A percentile compares a stretch with the other conserved stretches of the same genome.
These are phyloP conservation scores for Ophion ellenae DNA, from an alignment of 2,888 invertebrate genomes.

Conservation along the genomic window DNA sequence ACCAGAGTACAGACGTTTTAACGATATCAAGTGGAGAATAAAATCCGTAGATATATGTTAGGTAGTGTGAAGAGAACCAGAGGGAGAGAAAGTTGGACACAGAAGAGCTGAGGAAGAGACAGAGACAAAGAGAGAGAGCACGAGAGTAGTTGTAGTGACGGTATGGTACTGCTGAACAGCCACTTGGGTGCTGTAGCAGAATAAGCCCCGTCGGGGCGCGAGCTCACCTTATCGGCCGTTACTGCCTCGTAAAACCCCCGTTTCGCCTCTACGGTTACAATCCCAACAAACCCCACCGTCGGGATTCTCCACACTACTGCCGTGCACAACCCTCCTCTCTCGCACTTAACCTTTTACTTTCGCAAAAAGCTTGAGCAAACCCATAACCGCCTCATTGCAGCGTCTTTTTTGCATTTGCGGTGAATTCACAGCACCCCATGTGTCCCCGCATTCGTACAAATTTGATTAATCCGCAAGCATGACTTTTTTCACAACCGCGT, in stretches of 20 bases:
- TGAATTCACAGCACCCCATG: not conserved
- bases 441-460: slow-evolving; percentile 25
- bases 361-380: slow-evolving; percentile 57
- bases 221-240: slow-evolving; percentile 84
- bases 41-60: slow-evolving; percentile 59
- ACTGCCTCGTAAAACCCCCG: slow-evolving; percentile 83
- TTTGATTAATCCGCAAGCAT: slow-evolving; percentile 49
- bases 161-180: slow-evolving; percentile 79
- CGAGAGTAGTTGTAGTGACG: slow-evolving; percentile 69
- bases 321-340: slow-evolving; percentile 48
- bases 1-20: slow-evolving; percentile 72
- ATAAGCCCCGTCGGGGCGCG: slow-evolving; percentile 80
- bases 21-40: slow-evolving; percentile 75
- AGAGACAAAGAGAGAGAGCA: slow-evolving; percentile 65
- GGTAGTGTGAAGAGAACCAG: slow-evolving; percentile 54
- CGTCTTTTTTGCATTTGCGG: slow-evolving; percentile 22
- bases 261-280: slow-evolving; percentile 76
- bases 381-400: slow-evolving; percentile 55
- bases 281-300: slow-evolving; percentile 64
- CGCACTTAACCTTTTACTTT: slow-evolving; percentile 62
- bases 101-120: slow-evolving; percentile 35
- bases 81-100: slow-evolving; percentile 49
- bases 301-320: slow-evolving; percentile 61
- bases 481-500: not conserved
- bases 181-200: slow-evolving; percentile 83